phyloP scores from a whole-genome alignment of 1,140 invertebrate species.

The Plectus sambesii region DNA sequence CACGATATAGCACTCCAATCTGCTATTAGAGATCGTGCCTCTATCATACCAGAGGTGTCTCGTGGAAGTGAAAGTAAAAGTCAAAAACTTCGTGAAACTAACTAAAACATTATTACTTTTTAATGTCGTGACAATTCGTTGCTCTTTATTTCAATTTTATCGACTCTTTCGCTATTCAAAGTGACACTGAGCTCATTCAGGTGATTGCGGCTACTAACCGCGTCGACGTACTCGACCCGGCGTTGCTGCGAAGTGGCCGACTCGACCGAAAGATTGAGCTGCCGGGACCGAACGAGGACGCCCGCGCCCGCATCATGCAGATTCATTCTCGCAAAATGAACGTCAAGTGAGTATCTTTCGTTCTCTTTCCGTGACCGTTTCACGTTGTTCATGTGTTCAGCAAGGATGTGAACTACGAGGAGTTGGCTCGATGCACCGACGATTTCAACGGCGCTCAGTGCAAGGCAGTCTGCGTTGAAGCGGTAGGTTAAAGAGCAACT shows the following conservation, averaged over 20 bases:
- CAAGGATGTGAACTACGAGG: slow-evolving; percentile 95
- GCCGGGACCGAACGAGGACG: slow-evolving; percentile 97
- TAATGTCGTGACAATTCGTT: too few species aligned
- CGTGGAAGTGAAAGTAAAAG: too few species aligned
- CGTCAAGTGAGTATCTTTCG: slow-evolving; percentile 54
- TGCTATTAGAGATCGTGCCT: neutral
- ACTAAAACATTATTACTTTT: too few species aligned
- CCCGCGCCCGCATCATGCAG: slow-evolving; percentile 95
- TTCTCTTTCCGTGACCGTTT: slow-evolving; percentile 6
- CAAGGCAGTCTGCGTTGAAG: slow-evolving; percentile 98
- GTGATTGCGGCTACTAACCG: slow-evolving; percentile 94
- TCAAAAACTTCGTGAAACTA: too few species aligned
- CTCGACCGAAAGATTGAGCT: slow-evolving; percentile 99
- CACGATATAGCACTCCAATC: neutral
- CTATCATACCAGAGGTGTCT: too few species aligned
- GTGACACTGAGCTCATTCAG: slow-evolving; percentile 71
- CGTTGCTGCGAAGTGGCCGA: slow-evolving; percentile 81
- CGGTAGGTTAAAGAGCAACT: too few species aligned
- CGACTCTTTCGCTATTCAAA: slow-evolving; percentile 15
- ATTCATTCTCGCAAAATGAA: slow-evolving; percentile 99
- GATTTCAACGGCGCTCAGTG: slow-evolving; percentile 99
- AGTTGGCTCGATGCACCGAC: slow-evolving; percentile 91
- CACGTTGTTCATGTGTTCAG: slow-evolving; percentile 50
- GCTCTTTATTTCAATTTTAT: slow-evolving; percentile 4
- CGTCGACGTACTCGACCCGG: slow-evolving; percentile 93